Percentiles rank a stretch among this genome's conserved stretches.
Evolutionary conservation across 2,113 vertebrate species (phyloP).

Genomic region (Oceanodroma tethys): DNA sequence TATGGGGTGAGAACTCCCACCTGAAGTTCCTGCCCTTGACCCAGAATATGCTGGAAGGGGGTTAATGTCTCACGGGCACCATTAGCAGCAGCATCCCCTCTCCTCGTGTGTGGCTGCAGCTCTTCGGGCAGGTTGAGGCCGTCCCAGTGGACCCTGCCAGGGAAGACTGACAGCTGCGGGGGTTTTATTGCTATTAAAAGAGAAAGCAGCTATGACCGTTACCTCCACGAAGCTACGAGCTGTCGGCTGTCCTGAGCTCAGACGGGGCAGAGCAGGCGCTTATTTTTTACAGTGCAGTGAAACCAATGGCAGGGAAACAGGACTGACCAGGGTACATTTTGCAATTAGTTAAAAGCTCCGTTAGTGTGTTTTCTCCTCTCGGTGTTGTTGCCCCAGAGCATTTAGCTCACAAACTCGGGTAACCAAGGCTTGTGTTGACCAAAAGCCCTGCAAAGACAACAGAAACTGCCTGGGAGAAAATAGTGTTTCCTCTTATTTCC

Average conservation of each 20-base stretch:
- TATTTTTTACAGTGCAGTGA: neutral
- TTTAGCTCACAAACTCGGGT: neutral
- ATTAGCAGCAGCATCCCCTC: rapidly evolving
- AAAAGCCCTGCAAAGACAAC: neutral
- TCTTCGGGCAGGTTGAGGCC: neutral
- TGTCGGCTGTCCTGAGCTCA: neutral
- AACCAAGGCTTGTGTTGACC: neutral
- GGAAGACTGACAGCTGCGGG: rapidly evolving
- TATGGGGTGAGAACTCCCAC: neutral
- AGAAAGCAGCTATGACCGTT: neutral
- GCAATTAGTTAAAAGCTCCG: neutral
- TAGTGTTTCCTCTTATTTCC: neutral
- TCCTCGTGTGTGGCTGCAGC: rapidly evolving
- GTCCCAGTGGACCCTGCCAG: rapidly evolving
- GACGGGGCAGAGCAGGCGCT: neutral
- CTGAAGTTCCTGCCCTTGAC: neutral
- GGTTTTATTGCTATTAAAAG: neutral
- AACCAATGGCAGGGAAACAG: neutral
- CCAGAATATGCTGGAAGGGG: neutral
- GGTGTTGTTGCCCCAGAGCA: neutral
- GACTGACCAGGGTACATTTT: neutral
- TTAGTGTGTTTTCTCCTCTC: neutral
- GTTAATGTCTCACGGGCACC: rapidly evolving
- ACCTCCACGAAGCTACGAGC: neutral
- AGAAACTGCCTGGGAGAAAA: neutral